phyloP scores from a whole-genome alignment of 2,797 vertebrate genomes.

The Sebastiscus albofasciatus region DNA sequence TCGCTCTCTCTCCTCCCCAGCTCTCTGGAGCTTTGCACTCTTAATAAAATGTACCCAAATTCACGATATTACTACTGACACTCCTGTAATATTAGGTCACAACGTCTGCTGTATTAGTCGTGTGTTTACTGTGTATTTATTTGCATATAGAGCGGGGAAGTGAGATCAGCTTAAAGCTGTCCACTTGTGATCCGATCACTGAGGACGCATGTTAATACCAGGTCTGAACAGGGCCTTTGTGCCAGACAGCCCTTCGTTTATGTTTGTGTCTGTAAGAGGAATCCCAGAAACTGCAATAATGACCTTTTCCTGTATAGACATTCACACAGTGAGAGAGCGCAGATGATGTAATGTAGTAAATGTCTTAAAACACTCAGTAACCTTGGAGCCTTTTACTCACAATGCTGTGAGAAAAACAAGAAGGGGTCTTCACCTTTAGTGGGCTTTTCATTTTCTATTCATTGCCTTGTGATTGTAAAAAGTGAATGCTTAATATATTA shows the following conservation, averaged over 20 bases:
- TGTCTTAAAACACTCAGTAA: background rate
- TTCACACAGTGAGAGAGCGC: background rate
- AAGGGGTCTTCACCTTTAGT: background rate
- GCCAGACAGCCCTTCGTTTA: background rate
- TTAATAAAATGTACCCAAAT: too few relatives aligned
- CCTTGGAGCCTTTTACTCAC: background rate
- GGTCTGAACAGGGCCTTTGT: background rate
- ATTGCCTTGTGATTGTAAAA: background rate
- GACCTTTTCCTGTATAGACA: too few relatives aligned
- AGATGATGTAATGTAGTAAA: background rate
- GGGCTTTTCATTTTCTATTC: background rate
- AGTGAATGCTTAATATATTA: background rate
- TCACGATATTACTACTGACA: too few relatives aligned
- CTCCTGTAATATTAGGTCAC: too few relatives aligned
- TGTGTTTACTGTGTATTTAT: too few relatives aligned
- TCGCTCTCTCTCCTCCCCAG: too few relatives aligned
- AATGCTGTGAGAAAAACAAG: background rate
- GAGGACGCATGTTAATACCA: too few relatives aligned
- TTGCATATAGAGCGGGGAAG: too few relatives aligned
- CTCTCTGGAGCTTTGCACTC: fast-evolving
- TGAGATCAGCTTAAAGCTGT: too few relatives aligned
- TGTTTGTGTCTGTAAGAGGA: background rate
- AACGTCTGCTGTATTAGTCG: too few relatives aligned
- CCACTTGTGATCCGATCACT: too few relatives aligned
- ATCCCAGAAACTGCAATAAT: background rate